These are phyloP conservation scores for Eutolmus rufibarbis DNA, from an alignment of 2,888 invertebrate genomes.

Conservation along the genomic window DNA sequence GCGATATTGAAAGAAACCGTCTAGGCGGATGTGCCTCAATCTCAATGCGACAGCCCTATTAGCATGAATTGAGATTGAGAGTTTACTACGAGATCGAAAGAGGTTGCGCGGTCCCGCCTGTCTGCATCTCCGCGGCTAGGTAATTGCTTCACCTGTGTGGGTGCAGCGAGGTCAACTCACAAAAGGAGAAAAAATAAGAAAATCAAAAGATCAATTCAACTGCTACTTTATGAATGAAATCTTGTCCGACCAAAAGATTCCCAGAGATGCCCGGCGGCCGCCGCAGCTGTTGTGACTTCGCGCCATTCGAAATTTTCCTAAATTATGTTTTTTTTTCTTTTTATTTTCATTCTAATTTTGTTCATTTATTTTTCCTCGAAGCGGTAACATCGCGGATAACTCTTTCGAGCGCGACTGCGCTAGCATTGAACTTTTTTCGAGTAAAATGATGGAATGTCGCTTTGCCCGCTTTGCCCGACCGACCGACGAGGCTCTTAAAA, in stretches of 20 bases:
- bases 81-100: neutral
- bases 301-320: neutral
- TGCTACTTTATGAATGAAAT: constrained; percentile 8
- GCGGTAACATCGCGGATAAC: neutral
- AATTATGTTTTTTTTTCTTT: neutral
- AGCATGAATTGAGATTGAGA: neutral
- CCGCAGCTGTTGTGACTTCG: neutral
- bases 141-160: constrained; percentile 8
- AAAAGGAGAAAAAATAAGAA: neutral
- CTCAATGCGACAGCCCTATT: neutral
- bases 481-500: neutral
- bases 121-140: neutral
- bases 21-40: neutral
- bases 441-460: neutral
- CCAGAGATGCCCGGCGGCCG: neutral
- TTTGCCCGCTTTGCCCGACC: neutral
- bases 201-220: neutral
- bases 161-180: neutral
- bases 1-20: neutral
- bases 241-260: neutral
- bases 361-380: neutral
- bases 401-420: neutral
- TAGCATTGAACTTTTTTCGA: constrained; percentile 8
- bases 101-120: neutral
- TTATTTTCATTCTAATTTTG: neutral